phyloP scores from a whole-genome alignment of 2,888 invertebrate genomes.

The Lampropteryx suffumata region DNA sequence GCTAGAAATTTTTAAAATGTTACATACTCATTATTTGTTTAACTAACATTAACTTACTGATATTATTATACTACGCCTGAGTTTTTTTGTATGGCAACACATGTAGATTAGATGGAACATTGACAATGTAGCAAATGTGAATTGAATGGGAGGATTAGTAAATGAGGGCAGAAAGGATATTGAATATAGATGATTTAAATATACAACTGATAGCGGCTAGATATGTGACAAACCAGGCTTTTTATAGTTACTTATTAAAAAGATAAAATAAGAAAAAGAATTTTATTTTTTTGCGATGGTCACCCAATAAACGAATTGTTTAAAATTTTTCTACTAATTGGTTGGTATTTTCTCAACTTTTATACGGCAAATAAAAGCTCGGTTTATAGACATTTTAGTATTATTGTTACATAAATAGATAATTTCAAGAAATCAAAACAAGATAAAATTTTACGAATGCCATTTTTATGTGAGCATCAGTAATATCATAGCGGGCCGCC shows the following conservation, averaged over 20 bases:
- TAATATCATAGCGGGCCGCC: conserved; percentile 17
- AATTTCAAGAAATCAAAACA: conserved; percentile 21
- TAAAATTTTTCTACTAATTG: not conserved
- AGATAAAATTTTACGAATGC: conserved; percentile 21
- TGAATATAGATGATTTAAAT: conserved; percentile 7
- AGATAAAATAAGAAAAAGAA: not conserved
- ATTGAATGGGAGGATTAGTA: conserved; percentile 24
- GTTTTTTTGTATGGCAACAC: conserved; percentile 23
- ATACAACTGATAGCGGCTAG: too few species aligned
- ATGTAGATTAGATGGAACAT: conserved; percentile 32
- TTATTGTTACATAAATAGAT: conserved; percentile 18
- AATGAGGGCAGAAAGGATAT: conserved; percentile 13
- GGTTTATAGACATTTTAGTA: conserved; percentile 21
- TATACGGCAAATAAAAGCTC: conserved; percentile 2
- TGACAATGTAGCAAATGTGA: conserved; percentile 28
- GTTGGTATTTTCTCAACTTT: not conserved
- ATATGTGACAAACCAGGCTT: not conserved
- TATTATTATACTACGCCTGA: conserved; percentile 1
- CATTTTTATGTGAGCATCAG: conserved; percentile 22
- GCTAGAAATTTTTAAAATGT: too few species aligned
- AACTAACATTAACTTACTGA: not conserved
- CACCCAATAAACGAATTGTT: too few species aligned
- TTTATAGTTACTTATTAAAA: too few species aligned
- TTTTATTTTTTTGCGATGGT: not conserved
- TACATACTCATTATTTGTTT: too few species aligned